Base-by-base conservation (phyloP, 2,113 vertebrate genomes). In the Rhodinocichla rosea region DNA sequence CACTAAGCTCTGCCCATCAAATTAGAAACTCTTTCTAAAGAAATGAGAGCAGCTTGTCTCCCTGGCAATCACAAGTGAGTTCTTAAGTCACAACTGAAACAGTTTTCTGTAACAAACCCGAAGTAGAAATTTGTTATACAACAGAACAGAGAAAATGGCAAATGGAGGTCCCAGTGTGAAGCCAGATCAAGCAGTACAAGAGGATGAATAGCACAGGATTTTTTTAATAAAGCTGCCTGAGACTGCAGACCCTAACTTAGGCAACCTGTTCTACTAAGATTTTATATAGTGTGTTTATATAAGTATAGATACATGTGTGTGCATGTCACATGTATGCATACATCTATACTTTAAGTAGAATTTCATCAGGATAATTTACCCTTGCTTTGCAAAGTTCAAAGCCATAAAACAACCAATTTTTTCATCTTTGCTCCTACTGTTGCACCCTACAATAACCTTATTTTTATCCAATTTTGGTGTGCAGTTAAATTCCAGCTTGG, bases 1-100 rank as follows among this genome's bases (percentile, higher is more conserved):
- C 76, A 8, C 77, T 86, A 84, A 95, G 95, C 92, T 93, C 90
- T 96, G 94, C 94, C 93, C 92, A 94, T 90, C 95, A 94, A 90
- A 96, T 95, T 93, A 95, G 83, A 94, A 96, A 94, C 86, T 93
- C 93, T 92, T 95, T 84, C 71, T 64, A 81, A 92, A 95, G 86
- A 95, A 96, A 95, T 65, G 92, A 96, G 94, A 96, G 95, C 94
- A 96, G 90, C 90, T 93, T 90, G 96, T 97, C 92, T 95, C 94
- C 92, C 92, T 95, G 90, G 95, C 73, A 95, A 96, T 96, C 1
- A 2, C 3, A 1, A 91, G 85, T 28, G 71, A 47, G 39, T 73
- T 92, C 93, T 93, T 85, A 94, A 96, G 68, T 87, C 79, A 60
- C 64, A 92, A 82, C 73, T 62, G 83, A 92, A 93, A 90, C 35